Conservation (phyloP, 2,113 vertebrate genomes). For the Cranoglanis bouderius region DNA sequence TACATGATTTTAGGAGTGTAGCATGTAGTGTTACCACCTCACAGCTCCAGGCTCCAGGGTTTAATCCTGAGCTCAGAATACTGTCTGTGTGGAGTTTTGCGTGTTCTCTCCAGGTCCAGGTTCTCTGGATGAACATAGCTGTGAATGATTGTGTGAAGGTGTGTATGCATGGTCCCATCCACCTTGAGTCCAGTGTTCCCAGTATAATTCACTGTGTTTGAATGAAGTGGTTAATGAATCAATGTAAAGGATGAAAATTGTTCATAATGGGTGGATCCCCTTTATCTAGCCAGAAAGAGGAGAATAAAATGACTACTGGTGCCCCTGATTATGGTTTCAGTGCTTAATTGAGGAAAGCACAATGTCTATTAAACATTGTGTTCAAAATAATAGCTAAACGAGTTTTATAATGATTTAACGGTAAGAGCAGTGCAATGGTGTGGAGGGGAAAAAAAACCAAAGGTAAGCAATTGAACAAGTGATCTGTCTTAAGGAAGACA, state of each 20-base stretch:
- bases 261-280: background rate
- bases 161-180: background rate
- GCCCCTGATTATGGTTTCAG: background rate
- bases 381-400: background rate
- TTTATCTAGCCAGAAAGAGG: background rate
- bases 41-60: background rate
- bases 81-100: background rate
- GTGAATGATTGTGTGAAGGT: background rate
- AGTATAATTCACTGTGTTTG: background rate
- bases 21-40: background rate
- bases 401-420: background rate
- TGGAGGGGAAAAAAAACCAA: background rate
- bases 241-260: background rate
- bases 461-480: conserved; percentile 21
- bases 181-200: background rate
- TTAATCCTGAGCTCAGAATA: background rate
- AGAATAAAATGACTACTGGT: background rate
- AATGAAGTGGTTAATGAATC: background rate
- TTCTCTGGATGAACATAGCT: background rate
- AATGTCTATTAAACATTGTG: background rate
- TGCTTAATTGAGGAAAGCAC: background rate
- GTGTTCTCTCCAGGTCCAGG: background rate
- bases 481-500: conserved; percentile 46
- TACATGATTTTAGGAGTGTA: background rate
- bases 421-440: background rate